Evolutionary conservation across 2,888 invertebrate genomes (phyloP).

Genomic region (Oscheius sp.): DNA sequence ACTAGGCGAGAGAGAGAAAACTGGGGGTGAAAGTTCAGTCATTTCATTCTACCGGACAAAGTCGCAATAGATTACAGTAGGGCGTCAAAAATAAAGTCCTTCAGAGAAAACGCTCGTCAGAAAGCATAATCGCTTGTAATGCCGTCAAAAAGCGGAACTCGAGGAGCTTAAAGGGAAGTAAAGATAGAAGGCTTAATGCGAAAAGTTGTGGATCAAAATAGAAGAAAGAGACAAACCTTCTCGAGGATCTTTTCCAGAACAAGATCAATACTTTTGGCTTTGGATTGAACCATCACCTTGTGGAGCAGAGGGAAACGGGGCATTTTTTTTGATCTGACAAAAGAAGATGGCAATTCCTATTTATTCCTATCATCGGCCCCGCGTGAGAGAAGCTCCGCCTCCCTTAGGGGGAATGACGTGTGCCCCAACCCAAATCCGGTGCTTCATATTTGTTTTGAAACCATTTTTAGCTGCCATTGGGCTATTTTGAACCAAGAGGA

Average conservation of each 20-base stretch:
- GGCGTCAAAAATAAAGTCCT: no score
- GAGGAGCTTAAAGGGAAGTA: no score
- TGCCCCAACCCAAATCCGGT: background rate
- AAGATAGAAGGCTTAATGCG: no score
- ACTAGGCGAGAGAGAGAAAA: no score
- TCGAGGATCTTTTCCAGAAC: conserved; percentile 6
- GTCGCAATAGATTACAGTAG: no score
- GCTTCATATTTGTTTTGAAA: background rate
- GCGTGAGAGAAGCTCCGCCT: conserved; percentile 5
- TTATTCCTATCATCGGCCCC: background rate
- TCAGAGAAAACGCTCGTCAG: no score
- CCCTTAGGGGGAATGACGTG: background rate
- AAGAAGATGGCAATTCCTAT: conserved; percentile 1
- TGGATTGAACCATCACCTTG: conserved; percentile 7
- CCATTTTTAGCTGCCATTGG: background rate
- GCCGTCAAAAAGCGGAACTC: no score
- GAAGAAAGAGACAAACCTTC: conserved; percentile 3
- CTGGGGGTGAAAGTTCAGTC: no score
- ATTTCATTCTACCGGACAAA: no score
- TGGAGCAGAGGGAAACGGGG: conserved; percentile 11
- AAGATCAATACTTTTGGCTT: background rate
- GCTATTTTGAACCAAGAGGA: background rate
- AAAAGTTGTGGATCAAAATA: background rate
- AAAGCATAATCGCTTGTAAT: no score
- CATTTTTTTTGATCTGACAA: background rate